Percentiles rank a stretch among this genome's conserved stretches.
phyloP scores from a whole-genome alignment of 2,888 invertebrate genomes.

The Aspidiotus destructor region DNA sequence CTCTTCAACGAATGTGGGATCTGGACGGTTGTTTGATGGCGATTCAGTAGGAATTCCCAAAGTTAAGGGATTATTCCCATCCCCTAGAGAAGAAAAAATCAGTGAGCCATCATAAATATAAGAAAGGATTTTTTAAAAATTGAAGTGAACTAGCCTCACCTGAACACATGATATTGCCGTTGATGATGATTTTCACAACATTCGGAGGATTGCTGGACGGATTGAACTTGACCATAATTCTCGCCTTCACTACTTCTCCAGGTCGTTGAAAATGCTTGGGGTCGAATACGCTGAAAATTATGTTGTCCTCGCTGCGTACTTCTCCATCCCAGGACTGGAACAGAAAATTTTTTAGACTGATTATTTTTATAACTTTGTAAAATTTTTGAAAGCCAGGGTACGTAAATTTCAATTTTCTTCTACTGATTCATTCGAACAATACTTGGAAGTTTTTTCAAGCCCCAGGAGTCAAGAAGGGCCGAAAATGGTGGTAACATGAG shows the following conservation, averaged over 20 bases:
- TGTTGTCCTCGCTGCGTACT: constrained; percentile 50
- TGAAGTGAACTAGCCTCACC: not conserved
- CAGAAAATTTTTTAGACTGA: not conserved
- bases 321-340: constrained; percentile 53
- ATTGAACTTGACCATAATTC: constrained; percentile 54
- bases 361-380: not conserved
- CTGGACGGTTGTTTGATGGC: not conserved
- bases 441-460: not conserved
- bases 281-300: constrained; percentile 51
- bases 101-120: no score
- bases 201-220: constrained; percentile 45
- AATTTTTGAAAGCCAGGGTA: not conserved
- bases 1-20: not conserved
- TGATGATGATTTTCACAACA: constrained; percentile 20
- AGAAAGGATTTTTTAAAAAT: no score
- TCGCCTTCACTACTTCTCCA: constrained; percentile 48
- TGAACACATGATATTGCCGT: constrained; percentile 26
- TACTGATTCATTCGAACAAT: not conserved
- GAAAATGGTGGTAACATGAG: not conserved
- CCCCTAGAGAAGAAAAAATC: no score
- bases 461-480: not conserved
- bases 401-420: not conserved
- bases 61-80: no score
- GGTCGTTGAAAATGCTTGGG: constrained; percentile 50
- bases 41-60: no score